These are phyloP conservation scores for Zaprionus gabonicus DNA, from an alignment of 1,140 invertebrate genomes.

Conservation along the genomic window DNA sequence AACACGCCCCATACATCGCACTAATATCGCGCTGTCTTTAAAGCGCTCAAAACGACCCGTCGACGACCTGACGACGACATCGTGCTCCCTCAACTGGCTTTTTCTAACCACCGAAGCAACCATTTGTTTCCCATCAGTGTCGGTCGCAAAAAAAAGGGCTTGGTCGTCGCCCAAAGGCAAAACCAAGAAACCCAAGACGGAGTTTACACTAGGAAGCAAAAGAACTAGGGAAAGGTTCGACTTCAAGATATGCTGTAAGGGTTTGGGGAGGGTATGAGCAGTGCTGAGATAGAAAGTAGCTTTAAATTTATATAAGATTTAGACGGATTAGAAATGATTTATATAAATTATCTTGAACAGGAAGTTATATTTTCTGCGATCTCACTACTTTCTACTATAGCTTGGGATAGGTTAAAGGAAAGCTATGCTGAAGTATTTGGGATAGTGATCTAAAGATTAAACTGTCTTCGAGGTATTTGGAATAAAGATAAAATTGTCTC, in stretches of 20 bases:
- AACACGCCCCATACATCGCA: slow-evolving; percentile 75
- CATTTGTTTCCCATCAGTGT: slow-evolving; percentile 67
- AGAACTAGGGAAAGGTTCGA: background rate
- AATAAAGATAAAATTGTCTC: too few species aligned
- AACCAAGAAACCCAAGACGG: slow-evolving; percentile 29
- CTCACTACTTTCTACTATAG: too few species aligned
- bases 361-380: too few species aligned
- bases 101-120: slow-evolving; percentile 15
- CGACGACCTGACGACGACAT: background rate
- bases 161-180: slow-evolving; percentile 52
- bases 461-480: too few species aligned
- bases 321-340: too few species aligned
- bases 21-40: slow-evolving; percentile 65
- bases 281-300: background rate
- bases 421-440: too few species aligned
- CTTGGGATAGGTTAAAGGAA: too few species aligned
- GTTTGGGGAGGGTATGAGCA: background rate
- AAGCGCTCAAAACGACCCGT: slow-evolving; percentile 58
- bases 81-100: slow-evolving; percentile 7
- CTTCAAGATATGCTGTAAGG: slow-evolving; percentile 1
- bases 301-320: background rate
- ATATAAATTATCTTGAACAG: too few species aligned
- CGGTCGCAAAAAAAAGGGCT: slow-evolving; percentile 63
- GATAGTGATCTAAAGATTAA: too few species aligned
- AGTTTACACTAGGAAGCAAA: background rate